These are phyloP conservation scores for Auanema freiburgensis DNA, from an alignment of 2,888 invertebrate species.

Conservation along the genomic window DNA sequence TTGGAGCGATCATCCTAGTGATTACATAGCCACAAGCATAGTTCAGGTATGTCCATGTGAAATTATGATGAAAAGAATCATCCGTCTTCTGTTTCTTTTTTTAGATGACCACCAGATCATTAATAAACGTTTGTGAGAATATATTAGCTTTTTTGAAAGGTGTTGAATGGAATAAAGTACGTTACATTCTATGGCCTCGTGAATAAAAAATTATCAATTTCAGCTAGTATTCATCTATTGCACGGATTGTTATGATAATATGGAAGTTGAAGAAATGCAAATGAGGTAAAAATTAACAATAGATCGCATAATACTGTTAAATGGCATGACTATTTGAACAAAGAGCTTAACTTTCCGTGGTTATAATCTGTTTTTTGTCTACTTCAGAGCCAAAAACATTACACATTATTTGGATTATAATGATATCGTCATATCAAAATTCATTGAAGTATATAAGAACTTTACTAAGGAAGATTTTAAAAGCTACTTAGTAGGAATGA, in stretches of 20 bases:
- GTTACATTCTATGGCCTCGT: too few species aligned
- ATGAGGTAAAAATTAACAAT: not conserved
- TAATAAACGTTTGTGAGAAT: constrained; percentile 32
- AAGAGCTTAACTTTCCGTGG: not conserved
- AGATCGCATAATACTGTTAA: not conserved
- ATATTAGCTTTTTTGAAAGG: constrained; percentile 25
- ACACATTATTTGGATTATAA: constrained; percentile 8
- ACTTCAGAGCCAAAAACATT: constrained; percentile 14
- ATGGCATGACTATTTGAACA: not conserved
- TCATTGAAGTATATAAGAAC: constrained; percentile 1
- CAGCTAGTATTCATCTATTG: constrained; percentile 1
- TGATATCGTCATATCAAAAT: not conserved
- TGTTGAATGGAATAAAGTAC: constrained; percentile 32
- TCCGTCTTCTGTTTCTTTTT: not conserved
- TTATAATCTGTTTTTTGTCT: not conserved
- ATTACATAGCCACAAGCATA: constrained; percentile 18
- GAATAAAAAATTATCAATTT: not conserved
- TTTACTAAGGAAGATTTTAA: not conserved
- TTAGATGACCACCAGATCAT: constrained; percentile 32
- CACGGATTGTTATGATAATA: not conserved
- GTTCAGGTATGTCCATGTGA: constrained; percentile 18
- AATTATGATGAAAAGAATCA: too few species aligned
- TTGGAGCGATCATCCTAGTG: constrained; percentile 27
- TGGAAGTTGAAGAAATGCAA: constrained; percentile 1
- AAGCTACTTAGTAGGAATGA: not conserved